Evolutionary conservation across 2,888 invertebrate genomes (phyloP), one percentile per base, ranked within the genome.

Genomic region (Slavum lentiscoides): DNA sequence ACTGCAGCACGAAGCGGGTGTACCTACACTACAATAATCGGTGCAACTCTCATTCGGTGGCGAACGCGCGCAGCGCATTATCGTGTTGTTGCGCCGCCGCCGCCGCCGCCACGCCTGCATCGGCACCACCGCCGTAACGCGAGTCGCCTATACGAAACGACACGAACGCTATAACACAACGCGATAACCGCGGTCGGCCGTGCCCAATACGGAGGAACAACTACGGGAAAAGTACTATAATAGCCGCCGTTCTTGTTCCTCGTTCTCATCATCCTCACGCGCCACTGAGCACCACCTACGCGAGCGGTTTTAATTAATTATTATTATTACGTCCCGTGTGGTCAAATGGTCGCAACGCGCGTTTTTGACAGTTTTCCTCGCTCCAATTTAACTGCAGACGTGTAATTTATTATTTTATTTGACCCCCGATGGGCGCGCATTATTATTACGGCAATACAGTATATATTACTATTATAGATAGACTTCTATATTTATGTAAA

Each of bases 321-420:
- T 58, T 11, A 59, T 4, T 23, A 39, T 59, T 59, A 59, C 72
- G 13, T 59, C 39, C 59, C 13, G 43, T 23, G 72, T 39, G 43
- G 59, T n/a, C 21, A 37, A 1, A 4, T 53, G 37, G 13, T 37
- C 70, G 19, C 64, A 17, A n/a, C 13, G 58, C 15, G 15, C 15
- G n/a, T 15, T 23, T n/a, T 15, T 4, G 53, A 30, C 15, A 43
- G 43, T 30, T 53, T 43, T 66, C 17, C 8, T 21, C 19, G 30
- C 19, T 69, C 19, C 53, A 30, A 55, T 69, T 55, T 37, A n/a
- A 69, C 43, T 7, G 7, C 43, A 43, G 39, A 39, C 66, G 43
- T 66, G 21, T 67, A 67, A 49, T 67, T 67, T 23, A 67, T 67
- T 49, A 17, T 67, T 67, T 49, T 21, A 43, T 49, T 21, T 17